phyloP scores from a whole-genome alignment of 2,888 invertebrate genomes.

The Cremastobaeus sp. region DNA sequence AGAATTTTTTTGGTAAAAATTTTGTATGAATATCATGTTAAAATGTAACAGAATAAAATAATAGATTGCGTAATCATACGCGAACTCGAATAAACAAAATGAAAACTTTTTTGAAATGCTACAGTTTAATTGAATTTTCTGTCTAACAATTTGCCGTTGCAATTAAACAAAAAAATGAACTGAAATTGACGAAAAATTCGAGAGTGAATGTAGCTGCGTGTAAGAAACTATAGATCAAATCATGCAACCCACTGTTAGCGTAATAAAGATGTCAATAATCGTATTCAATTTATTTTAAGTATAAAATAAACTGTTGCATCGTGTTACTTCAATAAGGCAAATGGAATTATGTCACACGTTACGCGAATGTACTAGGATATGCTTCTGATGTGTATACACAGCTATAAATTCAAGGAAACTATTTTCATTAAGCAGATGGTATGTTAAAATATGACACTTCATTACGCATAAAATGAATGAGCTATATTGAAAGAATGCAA shows the following conservation, averaged over 20 bases:
- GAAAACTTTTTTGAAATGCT: no score
- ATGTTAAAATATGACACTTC: slow-evolving; percentile 57
- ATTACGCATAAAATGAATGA: slow-evolving; percentile 59
- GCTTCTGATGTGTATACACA: slow-evolving; percentile 46
- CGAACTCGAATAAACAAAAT: no score
- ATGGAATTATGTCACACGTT: slow-evolving; percentile 54
- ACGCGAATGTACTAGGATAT: slow-evolving; percentile 23
- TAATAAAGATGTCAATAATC: slow-evolving; percentile 35
- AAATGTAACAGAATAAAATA: no score
- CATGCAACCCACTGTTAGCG: neutral
- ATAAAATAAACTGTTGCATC: slow-evolving; percentile 40
- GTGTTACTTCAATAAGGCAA: slow-evolving; percentile 46
- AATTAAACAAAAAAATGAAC: no score
- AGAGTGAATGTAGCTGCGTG: slow-evolving; percentile 5
- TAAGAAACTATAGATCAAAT: neutral
- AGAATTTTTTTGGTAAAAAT: neutral
- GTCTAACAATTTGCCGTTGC: no score
- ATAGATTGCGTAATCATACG: no score
- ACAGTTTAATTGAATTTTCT: no score
- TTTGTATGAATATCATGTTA: no score
- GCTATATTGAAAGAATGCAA: slow-evolving; percentile 60
- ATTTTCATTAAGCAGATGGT: slow-evolving; percentile 59
- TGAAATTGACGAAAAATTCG: no score
- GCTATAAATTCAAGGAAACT: slow-evolving; percentile 59
- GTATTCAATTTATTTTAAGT: slow-evolving; percentile 39